Percentiles rank a stretch among this genome's conserved stretches.
phyloP scores from a whole-genome alignment of 2,888 invertebrate species.

The Watsonalla cultraria region DNA sequence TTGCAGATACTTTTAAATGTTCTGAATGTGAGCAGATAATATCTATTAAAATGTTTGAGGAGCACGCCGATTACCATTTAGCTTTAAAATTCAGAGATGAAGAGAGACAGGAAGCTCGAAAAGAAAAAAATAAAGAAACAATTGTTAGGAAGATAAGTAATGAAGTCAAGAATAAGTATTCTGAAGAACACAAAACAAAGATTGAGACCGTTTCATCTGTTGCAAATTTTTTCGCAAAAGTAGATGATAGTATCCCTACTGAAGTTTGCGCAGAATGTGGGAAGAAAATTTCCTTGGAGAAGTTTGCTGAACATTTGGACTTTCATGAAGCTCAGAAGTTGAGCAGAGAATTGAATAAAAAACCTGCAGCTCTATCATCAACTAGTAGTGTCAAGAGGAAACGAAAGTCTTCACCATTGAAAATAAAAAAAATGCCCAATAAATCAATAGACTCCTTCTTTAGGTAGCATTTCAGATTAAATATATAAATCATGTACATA shows the following conservation, averaged over 20 bases:
- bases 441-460: constrained; percentile 67
- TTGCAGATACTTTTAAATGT: constrained; percentile 65
- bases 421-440: constrained; percentile 57
- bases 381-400: constrained; percentile 54
- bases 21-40: constrained; percentile 82
- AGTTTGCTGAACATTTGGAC: constrained; percentile 87
- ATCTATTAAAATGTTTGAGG: constrained; percentile 74
- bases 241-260: constrained; percentile 47
- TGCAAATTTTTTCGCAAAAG: constrained; percentile 67
- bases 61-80: constrained; percentile 87
- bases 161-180: constrained; percentile 18
- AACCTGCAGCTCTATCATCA: constrained; percentile 20
- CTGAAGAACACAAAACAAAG: constrained; percentile 29
- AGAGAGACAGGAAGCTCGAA: constrained; percentile 53
- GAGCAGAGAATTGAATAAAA: constrained; percentile 81
- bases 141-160: constrained; percentile 8
- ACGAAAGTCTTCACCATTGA: constrained; percentile 46
- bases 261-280: constrained; percentile 85
- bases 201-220: constrained; percentile 40
- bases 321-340: constrained; percentile 91
- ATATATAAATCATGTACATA: not conserved
- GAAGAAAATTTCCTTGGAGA: constrained; percentile 77
- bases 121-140: constrained; percentile 31
- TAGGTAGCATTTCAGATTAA: constrained; percentile 23
- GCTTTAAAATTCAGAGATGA: constrained; percentile 82